Conservation (phyloP, 2,888 invertebrate species). For the Cinara cedri region DNA sequence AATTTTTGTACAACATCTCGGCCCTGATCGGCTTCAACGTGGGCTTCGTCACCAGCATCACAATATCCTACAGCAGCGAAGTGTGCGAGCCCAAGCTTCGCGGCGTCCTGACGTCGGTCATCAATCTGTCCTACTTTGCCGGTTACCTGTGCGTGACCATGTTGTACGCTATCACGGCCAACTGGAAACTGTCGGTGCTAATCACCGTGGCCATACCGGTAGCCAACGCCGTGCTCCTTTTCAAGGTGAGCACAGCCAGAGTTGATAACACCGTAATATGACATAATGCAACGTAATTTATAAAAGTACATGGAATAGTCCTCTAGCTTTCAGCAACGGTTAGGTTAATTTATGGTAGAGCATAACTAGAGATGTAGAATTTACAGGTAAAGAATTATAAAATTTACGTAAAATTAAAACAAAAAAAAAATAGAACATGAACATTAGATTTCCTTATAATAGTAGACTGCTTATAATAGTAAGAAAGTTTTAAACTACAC, state of each 20-base stretch:
- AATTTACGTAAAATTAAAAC: no score
- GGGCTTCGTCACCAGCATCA: conserved; percentile 12
- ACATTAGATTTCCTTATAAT: no score
- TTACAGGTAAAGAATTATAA: no score
- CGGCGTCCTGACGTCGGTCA: conserved; percentile 66
- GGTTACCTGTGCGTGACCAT: conserved; percentile 64
- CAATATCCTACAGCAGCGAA: conserved; percentile 67
- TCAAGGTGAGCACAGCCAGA: conserved; percentile 64
- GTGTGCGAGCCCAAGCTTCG: conserved; percentile 68
- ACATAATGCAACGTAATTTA: no score
- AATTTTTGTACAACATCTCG: not conserved
- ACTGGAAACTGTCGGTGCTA: conserved; percentile 67
- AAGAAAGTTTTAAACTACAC: no score
- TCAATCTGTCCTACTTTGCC: conserved; percentile 62
- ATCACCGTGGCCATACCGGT: conserved; percentile 66
- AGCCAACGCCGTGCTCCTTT: conserved; percentile 66
- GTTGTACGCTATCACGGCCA: conserved; percentile 62
- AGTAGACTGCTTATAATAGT: no score
- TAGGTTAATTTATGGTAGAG: no score
- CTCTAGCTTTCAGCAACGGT: no score
- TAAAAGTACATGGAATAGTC: no score
- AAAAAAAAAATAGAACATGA: no score
- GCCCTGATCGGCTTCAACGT: conserved; percentile 38
- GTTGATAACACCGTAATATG: no score
- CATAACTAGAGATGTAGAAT: no score